Evolutionary conservation across 2,113 vertebrate species (phyloP).

Genomic region (Cinclus cinclus): DNA sequence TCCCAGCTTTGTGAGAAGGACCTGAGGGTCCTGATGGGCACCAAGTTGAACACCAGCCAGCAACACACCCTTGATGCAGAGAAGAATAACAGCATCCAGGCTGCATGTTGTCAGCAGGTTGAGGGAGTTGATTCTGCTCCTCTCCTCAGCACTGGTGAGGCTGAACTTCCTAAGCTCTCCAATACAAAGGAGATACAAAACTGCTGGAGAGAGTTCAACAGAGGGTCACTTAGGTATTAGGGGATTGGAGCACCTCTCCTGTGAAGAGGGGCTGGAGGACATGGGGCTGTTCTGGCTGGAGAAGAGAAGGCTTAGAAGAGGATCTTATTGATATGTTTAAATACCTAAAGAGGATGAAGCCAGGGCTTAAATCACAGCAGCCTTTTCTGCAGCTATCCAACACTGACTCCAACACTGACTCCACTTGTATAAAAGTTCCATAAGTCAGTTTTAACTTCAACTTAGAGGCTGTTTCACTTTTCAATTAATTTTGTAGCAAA

Average conservation of each 20-base stretch:
- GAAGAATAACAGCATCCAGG: background rate
- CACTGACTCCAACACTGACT: background rate
- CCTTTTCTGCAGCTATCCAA: background rate
- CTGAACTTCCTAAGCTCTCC: background rate
- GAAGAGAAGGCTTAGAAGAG: background rate
- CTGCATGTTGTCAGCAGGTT: background rate
- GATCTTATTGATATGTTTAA: background rate
- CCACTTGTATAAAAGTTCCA: background rate
- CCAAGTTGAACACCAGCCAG: background rate
- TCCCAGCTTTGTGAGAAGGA: background rate
- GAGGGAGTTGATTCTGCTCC: background rate
- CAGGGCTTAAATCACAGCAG: background rate
- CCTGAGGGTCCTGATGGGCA: background rate
- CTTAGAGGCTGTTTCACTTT: background rate
- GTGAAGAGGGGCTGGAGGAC: background rate
- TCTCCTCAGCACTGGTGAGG: background rate
- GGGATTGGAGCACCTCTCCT: background rate
- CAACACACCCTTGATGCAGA: background rate
- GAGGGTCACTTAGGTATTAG: accelerated
- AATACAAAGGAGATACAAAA: background rate
- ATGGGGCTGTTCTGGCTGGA: background rate
- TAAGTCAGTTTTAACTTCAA: background rate
- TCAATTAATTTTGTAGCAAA: background rate
- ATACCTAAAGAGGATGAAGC: background rate
- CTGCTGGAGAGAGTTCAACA: background rate